Evolutionary conservation across 2,888 invertebrate genomes (phyloP), one percentile per base, ranked within the genome.

Genomic region (Hyalella azteca): DNA sequence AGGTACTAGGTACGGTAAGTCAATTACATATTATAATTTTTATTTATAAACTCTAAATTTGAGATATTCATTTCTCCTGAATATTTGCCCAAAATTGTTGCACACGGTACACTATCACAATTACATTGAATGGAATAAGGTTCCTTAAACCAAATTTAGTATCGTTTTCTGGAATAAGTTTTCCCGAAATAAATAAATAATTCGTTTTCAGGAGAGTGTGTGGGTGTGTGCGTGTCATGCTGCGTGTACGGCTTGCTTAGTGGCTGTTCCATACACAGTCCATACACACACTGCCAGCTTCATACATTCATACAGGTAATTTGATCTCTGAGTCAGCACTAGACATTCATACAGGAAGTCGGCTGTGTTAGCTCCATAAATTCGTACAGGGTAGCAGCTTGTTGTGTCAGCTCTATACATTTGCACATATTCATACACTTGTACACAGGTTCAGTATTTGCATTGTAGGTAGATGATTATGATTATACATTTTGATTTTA

Each of bases 231-330:
- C 32, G 36, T 66, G 36, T 36, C 66, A 19, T 15, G 29, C 66
- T 3, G 66, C 36, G 36, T 66, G 36, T 66, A 66, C 66, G 66
- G 29, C 0, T 36, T 66, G 29, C 66, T 36, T 1, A 13, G 19
- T 7, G 66, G 66, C 66, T 66, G 66, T 15, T 15, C 66, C 5
- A 19, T 19, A 7, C 36, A 15, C 66, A 66, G 36, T 66, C 36
- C 66, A 19, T 36, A 66, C 36, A 66, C 36, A 19, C 32, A 66
- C 66, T 66, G 66, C 66, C 66, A 66, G 66, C 11, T 66, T 32
- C n/a, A 32, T 36, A 36, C 66, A 32, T 66, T 66, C 66, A n/a
- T 66, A 32, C 66, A 66, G 66, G 66, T 66, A 7, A 22, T 22
- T 39, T 66, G 3, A n/a, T n/a, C n/a, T 3, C 19, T 13, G 29